phyloP scores from a whole-genome alignment of 2,888 invertebrate genomes.

The Macrosoma leucophasiata region DNA sequence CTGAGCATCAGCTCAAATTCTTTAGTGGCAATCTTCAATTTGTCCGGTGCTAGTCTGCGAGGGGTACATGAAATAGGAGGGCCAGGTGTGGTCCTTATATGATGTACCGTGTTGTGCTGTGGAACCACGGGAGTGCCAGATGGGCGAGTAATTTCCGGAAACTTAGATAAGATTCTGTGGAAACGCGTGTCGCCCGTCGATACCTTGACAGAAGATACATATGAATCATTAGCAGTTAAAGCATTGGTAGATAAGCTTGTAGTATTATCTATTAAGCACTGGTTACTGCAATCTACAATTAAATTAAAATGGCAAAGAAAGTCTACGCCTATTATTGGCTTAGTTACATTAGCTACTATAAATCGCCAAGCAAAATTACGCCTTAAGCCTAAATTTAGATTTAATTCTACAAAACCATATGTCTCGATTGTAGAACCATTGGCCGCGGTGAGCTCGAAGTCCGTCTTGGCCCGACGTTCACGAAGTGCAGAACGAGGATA shows the following conservation, averaged over 20 bases:
- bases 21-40: slow-evolving; percentile 14
- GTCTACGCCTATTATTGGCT: slow-evolving; percentile 36
- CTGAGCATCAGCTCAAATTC: slow-evolving; percentile 37
- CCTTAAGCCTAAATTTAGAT: slow-evolving; percentile 31
- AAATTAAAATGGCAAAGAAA: slow-evolving; percentile 31
- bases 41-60: slow-evolving; percentile 32
- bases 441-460: slow-evolving; percentile 30
- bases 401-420: slow-evolving; percentile 25
- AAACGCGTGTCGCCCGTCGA: slow-evolving; percentile 7
- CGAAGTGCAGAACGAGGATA: slow-evolving; percentile 20
- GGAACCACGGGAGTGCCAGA: slow-evolving; percentile 17
- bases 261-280: slow-evolving; percentile 18
- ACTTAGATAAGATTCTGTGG: slow-evolving; percentile 8
- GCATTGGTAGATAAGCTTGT: slow-evolving; percentile 7
- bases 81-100: slow-evolving; percentile 31
- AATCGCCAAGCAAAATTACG: slow-evolving; percentile 32
- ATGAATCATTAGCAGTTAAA: neutral
- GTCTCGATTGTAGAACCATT: slow-evolving; percentile 32
- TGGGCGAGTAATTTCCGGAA: slow-evolving; percentile 20
- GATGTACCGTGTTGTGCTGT: slow-evolving; percentile 26
- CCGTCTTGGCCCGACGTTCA: slow-evolving; percentile 17
- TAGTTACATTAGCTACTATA: slow-evolving; percentile 32
- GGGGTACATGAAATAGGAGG: slow-evolving; percentile 29
- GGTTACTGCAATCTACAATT: slow-evolving; percentile 28
- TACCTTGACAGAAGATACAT: slow-evolving; percentile 10